Evolutionary conservation across 2,113 vertebrate species (phyloP).

Genomic region (Chloebia gouldiae): DNA sequence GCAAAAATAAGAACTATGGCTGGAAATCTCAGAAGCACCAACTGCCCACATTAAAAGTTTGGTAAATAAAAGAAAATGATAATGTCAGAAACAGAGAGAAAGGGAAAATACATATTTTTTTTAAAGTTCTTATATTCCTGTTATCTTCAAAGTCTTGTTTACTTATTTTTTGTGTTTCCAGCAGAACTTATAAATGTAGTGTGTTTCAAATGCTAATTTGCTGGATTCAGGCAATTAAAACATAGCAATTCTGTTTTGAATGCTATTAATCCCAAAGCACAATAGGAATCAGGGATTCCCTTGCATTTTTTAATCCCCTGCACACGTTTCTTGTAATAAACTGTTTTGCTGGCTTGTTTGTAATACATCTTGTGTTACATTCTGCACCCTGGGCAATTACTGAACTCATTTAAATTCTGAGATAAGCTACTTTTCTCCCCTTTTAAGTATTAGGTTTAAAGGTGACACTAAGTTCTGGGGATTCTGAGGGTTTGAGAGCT

Average conservation of each 20-base stretch:
- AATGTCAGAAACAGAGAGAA: not conserved
- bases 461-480: not conserved
- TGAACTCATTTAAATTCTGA: constrained; percentile 33
- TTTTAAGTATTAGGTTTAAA: not conserved
- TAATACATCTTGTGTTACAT: not conserved
- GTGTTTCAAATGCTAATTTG: not conserved
- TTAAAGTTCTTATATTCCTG: not conserved
- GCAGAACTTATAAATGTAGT: not conserved
- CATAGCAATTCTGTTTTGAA: not conserved
- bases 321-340: not conserved
- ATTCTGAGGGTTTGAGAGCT: not conserved
- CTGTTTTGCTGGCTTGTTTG: constrained; percentile 17
- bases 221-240: not conserved
- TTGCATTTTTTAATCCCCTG: constrained; percentile 7
- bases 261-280: not conserved
- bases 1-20: not conserved
- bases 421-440: constrained; percentile 33
- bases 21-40: not conserved
- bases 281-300: constrained; percentile 3
- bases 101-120: not conserved
- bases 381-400: not conserved
- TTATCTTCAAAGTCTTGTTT: not conserved
- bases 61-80: not conserved
- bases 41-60: not conserved
- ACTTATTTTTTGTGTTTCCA: not conserved